Percentiles rank a stretch among this genome's conserved stretches.
These are phyloP conservation scores for Chlorospingus flavigularis DNA, from an alignment of 2,797 vertebrate species.

Conservation along the genomic window DNA sequence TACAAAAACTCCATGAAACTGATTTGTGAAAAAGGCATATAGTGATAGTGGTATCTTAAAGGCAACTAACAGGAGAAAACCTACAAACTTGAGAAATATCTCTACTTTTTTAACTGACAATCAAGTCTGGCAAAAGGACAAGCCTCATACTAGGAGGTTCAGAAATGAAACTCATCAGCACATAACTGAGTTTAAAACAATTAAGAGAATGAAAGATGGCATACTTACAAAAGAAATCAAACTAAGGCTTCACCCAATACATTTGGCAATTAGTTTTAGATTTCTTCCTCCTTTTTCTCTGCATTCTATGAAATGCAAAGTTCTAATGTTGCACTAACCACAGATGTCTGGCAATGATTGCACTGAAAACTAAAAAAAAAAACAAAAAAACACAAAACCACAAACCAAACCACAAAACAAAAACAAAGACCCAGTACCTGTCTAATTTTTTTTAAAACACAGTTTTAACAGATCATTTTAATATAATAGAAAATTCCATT, in stretches of 20 bases:
- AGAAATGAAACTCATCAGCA: neutral
- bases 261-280: neutral
- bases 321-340: neutral
- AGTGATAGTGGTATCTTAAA: neutral
- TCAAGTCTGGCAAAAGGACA: neutral
- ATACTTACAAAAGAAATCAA: neutral
- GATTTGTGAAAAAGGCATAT: neutral
- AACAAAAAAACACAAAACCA: too few relatives aligned
- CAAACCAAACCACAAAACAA: neutral
- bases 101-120: neutral
- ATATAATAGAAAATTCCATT: neutral
- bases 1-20: neutral
- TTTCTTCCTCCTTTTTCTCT: neutral
- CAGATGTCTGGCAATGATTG: neutral
- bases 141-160: neutral
- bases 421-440: neutral
- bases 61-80: neutral
- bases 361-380: neutral
- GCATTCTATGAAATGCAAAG: neutral
- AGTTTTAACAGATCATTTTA: neutral
- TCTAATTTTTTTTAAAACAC: neutral
- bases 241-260: neutral
- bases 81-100: neutral
- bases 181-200: neutral
- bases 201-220: neutral